Percentiles rank a stretch among this genome's conserved stretches.
These are phyloP conservation scores for Drosophila auraria DNA, from an alignment of 1,140 invertebrate genomes.

Conservation along the genomic window DNA sequence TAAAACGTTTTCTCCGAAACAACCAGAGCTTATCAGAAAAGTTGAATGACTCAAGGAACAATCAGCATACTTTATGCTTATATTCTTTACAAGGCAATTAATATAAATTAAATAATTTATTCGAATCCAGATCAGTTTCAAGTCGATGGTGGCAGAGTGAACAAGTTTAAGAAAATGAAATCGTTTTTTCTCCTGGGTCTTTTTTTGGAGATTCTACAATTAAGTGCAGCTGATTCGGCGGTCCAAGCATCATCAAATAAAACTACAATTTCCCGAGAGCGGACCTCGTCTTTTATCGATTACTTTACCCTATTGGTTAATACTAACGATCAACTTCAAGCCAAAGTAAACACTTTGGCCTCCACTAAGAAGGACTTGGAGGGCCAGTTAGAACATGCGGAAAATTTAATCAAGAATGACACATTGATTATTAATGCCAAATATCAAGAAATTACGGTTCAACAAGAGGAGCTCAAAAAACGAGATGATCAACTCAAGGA, in stretches of 20 bases:
- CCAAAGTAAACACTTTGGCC: neutral
- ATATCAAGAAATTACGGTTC: neutral
- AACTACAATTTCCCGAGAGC: neutral
- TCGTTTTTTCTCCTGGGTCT: neutral
- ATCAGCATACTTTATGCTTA: neutral
- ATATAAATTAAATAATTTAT: neutral
- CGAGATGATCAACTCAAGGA: neutral
- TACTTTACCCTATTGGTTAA: neutral
- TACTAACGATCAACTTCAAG: neutral
- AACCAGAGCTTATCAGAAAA: neutral
- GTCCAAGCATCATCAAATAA: neutral
- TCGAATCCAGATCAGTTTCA: neutral
- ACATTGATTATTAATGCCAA: neutral
- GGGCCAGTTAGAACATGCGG: neutral
- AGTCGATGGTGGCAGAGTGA: neutral
- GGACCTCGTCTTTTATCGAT: neutral
- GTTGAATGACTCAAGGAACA: neutral
- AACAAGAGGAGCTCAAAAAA: neutral
- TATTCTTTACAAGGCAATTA: neutral
- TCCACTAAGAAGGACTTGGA: neutral
- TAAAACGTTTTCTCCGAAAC: no score
- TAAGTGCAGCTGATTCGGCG: neutral
- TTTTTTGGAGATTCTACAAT: neutral
- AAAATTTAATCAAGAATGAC: neutral
- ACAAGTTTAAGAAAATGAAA: neutral